Evolutionary conservation across 2,113 vertebrate species (phyloP).

Genomic region (Thunnus maccoyii): DNA sequence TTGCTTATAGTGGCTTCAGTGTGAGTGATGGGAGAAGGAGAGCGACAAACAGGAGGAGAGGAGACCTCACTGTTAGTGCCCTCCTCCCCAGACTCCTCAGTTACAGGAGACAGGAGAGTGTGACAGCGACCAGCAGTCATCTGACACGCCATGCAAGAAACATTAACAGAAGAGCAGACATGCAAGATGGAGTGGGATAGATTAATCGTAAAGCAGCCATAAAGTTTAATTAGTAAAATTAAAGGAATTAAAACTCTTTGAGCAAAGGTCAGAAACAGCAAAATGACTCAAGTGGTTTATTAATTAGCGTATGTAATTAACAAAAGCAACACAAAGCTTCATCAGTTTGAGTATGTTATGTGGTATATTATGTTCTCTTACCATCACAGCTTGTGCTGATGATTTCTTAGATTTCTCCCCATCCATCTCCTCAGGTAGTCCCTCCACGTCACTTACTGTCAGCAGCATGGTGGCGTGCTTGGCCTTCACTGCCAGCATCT

Average conservation of each 20-base stretch:
- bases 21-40: constrained; percentile 95
- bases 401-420: constrained; percentile 86
- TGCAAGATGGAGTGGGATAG: constrained; percentile 22
- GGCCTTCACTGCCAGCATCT: constrained; percentile 97
- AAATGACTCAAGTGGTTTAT: constrained; percentile 15
- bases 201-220: constrained; percentile 31
- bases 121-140: constrained; percentile 99
- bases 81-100: constrained; percentile 99
- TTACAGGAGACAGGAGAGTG: constrained; percentile 97
- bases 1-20: constrained; percentile 91
- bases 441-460: constrained; percentile 94
- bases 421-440: constrained; percentile 90
- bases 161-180: constrained; percentile 52
- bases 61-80: constrained; percentile 96
- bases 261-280: constrained; percentile 33
- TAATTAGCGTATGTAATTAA: constrained; percentile 7
- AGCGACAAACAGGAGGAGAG: constrained; percentile 94
- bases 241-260: background rate
- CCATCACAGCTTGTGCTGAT: constrained; percentile 90
- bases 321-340: constrained; percentile 7
- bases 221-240: constrained; percentile 1
- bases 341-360: background rate
- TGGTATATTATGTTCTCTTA: constrained; percentile 76
- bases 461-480: constrained; percentile 98
- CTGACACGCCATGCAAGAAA: constrained; percentile 83